phyloP scores from a whole-genome alignment of 2,888 invertebrate genomes.

The Archips xylosteana region DNA sequence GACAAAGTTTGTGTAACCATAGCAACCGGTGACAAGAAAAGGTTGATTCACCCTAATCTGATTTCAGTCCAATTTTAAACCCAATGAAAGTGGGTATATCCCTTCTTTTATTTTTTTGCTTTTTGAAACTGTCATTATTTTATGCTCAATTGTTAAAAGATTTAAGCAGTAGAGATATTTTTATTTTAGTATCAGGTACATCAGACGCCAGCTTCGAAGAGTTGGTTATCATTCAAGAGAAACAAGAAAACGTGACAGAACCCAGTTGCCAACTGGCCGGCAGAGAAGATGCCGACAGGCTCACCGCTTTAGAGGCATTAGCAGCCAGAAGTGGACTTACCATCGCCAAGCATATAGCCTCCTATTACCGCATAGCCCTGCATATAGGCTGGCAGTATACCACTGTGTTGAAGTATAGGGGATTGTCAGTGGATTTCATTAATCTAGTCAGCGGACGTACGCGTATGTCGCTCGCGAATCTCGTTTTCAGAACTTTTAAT shows the following conservation, averaged over 20 bases:
- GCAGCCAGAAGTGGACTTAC: conserved; percentile 71
- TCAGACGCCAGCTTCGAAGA: conserved; percentile 81
- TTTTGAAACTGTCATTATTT: background rate
- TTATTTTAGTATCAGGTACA: conserved; percentile 68
- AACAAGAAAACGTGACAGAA: conserved; percentile 66
- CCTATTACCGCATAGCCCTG: conserved; percentile 76
- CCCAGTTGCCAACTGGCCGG: conserved; percentile 69
- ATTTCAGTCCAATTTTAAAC: too few relatives aligned
- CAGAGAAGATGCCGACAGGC: conserved; percentile 75
- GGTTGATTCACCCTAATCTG: too few relatives aligned
- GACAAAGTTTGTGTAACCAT: too few relatives aligned
- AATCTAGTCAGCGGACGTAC: conserved; percentile 78
- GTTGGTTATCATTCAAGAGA: conserved; percentile 77
- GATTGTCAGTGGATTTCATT: conserved; percentile 76
- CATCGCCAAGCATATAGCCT: conserved; percentile 77
- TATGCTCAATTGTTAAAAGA: too few relatives aligned
- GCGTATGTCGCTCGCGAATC: conserved; percentile 78
- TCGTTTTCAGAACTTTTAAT: conserved; percentile 79
- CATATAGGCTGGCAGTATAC: conserved; percentile 80
- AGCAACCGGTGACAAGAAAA: too few relatives aligned
- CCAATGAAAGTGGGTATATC: too few relatives aligned
- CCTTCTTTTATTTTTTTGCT: background rate
- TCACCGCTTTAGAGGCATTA: conserved; percentile 75
- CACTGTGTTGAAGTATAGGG: conserved; percentile 77
- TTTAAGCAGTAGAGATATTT: background rate